A percentile compares a stretch with the other conserved stretches of the same genome.
phyloP scores from a whole-genome alignment of 2,888 invertebrate genomes.

The Cephonodes hylas region DNA sequence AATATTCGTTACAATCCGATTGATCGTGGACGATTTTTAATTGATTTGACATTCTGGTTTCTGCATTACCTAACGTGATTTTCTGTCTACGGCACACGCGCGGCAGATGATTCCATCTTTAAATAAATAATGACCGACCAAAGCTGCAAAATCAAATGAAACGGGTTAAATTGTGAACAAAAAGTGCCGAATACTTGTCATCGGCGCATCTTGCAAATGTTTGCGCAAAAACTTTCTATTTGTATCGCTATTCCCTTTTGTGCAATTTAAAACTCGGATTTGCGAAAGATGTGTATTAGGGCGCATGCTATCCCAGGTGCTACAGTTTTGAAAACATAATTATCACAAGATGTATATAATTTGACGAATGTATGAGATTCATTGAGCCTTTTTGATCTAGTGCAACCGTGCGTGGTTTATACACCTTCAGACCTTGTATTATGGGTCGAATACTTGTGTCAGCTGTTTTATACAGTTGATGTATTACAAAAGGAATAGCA shows the following conservation, averaged over 20 bases:
- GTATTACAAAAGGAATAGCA: too few relatives aligned
- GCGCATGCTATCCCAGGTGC: background rate
- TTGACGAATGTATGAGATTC: background rate
- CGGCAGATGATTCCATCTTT: slow-evolving; percentile 9
- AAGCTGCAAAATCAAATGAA: slow-evolving; percentile 15
- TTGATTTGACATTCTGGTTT: background rate
- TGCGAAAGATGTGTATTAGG: background rate
- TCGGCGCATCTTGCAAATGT: slow-evolving; percentile 6
- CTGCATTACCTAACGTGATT: background rate
- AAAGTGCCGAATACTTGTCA: slow-evolving; percentile 7
- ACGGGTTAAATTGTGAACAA: slow-evolving; percentile 11
- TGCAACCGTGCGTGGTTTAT: background rate
- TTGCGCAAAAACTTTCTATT: slow-evolving; percentile 20
- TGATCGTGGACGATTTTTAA: background rate
- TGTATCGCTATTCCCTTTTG: slow-evolving; percentile 17
- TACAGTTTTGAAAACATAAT: background rate
- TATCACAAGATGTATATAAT: background rate
- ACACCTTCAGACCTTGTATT: too few relatives aligned
- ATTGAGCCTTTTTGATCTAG: background rate
- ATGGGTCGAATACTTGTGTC: too few relatives aligned
- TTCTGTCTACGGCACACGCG: background rate
- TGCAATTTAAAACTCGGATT: slow-evolving; percentile 17
- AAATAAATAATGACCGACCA: background rate
- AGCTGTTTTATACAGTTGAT: too few relatives aligned
- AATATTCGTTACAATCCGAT: too few relatives aligned